A percentile compares a stretch with the other conserved stretches of the same genome.
phyloP scores from a whole-genome alignment of 2,113 vertebrate species.

The Dicrurus megarhynchus region DNA sequence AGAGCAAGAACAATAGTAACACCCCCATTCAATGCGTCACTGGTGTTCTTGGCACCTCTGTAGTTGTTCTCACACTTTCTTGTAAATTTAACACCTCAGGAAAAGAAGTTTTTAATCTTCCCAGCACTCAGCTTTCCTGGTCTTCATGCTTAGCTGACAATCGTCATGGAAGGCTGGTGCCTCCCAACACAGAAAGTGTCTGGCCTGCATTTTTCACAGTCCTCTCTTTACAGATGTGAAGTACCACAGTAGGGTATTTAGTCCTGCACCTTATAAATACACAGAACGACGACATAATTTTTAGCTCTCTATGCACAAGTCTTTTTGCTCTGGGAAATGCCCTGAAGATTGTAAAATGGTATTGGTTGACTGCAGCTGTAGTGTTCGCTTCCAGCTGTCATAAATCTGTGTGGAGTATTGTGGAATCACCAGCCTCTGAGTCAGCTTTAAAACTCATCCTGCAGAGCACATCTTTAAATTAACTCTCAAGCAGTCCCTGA shows the following conservation, averaged over 20 bases:
- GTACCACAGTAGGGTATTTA: not conserved
- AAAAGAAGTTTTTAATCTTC: not conserved
- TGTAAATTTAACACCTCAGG: not conserved
- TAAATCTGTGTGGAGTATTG: not conserved
- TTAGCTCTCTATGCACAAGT: not conserved
- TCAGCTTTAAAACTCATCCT: not conserved
- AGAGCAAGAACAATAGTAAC: not conserved
- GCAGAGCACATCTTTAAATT: not conserved
- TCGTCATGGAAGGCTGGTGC: not conserved
- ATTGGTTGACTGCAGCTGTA: not conserved
- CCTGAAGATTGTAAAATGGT: not conserved
- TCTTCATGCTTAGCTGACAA: not conserved
- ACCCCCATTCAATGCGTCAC: fast-evolving
- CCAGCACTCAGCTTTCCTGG: not conserved
- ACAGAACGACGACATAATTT: not conserved
- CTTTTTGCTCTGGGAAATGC: not conserved
- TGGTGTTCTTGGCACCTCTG: not conserved
- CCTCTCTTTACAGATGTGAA: not conserved
- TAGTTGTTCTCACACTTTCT: not conserved
- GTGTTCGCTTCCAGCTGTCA: not conserved
- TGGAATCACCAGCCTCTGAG: not conserved
- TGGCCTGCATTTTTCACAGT: not conserved
- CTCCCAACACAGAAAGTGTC: not conserved
- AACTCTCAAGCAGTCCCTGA: not conserved
- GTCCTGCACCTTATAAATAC: not conserved